Evolutionary conservation across 2,888 invertebrate species (phyloP), one percentile per base, ranked within the genome.

Genomic region (Ethmia dodecea): DNA sequence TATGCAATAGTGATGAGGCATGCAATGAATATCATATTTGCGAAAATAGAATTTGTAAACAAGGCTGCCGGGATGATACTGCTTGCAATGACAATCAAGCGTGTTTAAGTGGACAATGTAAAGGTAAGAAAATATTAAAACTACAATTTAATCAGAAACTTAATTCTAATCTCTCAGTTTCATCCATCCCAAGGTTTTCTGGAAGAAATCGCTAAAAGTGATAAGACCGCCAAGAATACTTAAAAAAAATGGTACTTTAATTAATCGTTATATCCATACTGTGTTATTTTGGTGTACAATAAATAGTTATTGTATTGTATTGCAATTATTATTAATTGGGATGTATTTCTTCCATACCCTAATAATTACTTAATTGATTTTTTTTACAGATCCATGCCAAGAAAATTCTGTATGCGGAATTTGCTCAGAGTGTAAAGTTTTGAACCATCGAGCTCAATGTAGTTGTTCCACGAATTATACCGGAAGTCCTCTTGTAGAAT

Each of bases 11-110:
- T 33, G 96, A 97, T 65, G 89, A 91, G 9, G 91, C 93, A 40
- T 97, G 96, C 60, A 90, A 89, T 12, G 86, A 89, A 9, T 92
- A 93, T 47, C 94, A 95, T 72, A 95, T 97, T 53, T 97, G 97
- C 60, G 93, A 94, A 68, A 94, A 93, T 55, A 89, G 95, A 53
- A 88, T 96, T 44, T 96, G 96, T 65, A 91, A 94, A 61, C 89
- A 92, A 55, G 97, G 97, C 28, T 97, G 97, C 62, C 89, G 96
- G 40, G 94, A 92, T 59, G 96, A 96, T 63, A 90, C 91, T 28
- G 89, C 92, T 9, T 97, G 97, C 63, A 87, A 90, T 5, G 87
- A 80, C 41, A 88, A 92, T 40, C 89, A 94, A 70, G 92, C 95
- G 9, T 97, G 97, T 65, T 84, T 95, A 27, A 91, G 92, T 59